Conservation (phyloP, 92 coral and sea anemone genomes). For the Bergia sp. region DNA sequence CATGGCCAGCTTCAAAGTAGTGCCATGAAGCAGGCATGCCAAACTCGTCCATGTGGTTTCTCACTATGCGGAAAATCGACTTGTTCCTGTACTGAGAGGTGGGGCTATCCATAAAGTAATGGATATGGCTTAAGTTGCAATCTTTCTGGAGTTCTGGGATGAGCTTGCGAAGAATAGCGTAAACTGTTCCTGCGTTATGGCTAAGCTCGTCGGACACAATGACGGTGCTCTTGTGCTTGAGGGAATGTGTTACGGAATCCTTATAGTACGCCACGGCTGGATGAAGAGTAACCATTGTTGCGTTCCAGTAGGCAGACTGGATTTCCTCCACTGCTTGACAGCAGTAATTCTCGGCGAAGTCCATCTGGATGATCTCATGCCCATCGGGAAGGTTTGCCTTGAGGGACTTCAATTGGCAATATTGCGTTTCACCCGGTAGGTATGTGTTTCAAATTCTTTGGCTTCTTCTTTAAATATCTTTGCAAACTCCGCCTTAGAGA, state of each 20-base stretch:
- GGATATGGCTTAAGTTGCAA: conserved; percentile 30
- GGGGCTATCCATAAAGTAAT: conserved; percentile 61
- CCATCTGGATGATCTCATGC: conserved; percentile 54
- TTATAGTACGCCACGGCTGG: conserved; percentile 58
- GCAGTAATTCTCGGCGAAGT: conserved; percentile 50
- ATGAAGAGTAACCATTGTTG: conserved; percentile 66
- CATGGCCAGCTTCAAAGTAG: conserved; percentile 63
- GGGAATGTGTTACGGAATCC: background rate
- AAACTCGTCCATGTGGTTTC: conserved; percentile 42
- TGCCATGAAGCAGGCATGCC: conserved; percentile 56
- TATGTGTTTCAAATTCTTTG: conserved; percentile 50
- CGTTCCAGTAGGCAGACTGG: conserved; percentile 66
- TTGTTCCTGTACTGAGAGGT: conserved; percentile 68
- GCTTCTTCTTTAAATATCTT: conserved; percentile 33
- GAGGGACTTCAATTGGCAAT: conserved; percentile 46
- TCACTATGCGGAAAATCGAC: conserved; percentile 46
- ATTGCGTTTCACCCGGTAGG: conserved; percentile 51
- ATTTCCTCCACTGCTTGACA: conserved; percentile 47
- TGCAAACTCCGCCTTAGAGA: conserved; percentile 34
- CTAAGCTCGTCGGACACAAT: conserved; percentile 50
- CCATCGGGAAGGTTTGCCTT: conserved; percentile 46
- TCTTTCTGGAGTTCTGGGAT: conserved; percentile 31
- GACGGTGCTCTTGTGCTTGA: conserved; percentile 55
- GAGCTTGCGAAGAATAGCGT: conserved; percentile 45
- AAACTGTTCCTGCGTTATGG: conserved; percentile 51